A percentile compares a stretch with the other conserved stretches of the same genome.
These are phyloP conservation scores for Podargus strigoides DNA, from an alignment of 2,797 vertebrate species.

Conservation along the genomic window DNA sequence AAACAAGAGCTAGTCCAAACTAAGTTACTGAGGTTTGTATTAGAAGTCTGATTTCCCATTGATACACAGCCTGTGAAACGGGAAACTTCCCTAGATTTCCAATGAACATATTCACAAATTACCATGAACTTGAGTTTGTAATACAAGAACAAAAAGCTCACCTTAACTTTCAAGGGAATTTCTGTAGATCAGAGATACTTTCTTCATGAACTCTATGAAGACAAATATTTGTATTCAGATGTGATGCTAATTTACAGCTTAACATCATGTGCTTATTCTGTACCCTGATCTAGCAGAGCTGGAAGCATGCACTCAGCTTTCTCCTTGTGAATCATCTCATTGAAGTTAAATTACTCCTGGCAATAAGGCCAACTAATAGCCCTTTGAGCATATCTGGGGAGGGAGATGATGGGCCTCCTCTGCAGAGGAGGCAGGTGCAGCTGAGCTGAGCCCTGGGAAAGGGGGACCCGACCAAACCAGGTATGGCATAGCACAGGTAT, in stretches of 20 bases:
- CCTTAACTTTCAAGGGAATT: not conserved
- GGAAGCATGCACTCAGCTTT: not conserved
- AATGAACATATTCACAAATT: not conserved
- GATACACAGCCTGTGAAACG: not conserved
- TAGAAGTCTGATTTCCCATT: not conserved
- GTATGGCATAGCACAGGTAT: not conserved
- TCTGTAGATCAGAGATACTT: not conserved
- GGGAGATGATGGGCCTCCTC: not conserved
- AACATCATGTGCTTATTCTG: not conserved
- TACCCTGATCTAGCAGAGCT: not conserved
- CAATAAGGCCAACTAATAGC: not conserved
- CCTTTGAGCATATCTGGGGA: not conserved
- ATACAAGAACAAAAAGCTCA: not conserved
- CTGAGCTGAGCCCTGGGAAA: not conserved
- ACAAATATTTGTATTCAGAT: not conserved
- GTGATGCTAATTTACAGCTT: not conserved
- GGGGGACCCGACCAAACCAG: not conserved
- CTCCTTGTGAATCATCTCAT: not conserved
- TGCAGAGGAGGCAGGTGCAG: not conserved
- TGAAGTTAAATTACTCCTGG: not conserved
- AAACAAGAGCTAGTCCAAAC: not conserved
- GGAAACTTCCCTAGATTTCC: not conserved
- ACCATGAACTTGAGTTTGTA: not conserved
- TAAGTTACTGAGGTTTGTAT: not conserved
- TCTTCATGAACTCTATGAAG: not conserved